Conservation (phyloP, 1,140 invertebrate species). For the Metaphire vulgaris region DNA sequence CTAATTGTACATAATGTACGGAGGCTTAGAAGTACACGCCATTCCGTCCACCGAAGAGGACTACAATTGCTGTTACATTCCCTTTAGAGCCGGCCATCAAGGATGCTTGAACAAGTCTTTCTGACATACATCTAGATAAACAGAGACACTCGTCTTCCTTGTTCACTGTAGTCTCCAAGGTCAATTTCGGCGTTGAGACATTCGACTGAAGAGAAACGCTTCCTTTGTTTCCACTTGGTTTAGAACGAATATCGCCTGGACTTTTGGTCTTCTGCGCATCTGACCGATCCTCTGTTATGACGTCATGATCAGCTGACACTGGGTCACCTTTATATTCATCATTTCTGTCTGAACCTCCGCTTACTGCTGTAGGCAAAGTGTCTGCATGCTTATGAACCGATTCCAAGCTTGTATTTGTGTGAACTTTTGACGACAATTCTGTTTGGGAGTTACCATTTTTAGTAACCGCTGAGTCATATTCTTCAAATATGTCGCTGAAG, state of each 20-base stretch:
- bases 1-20: no score
- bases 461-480: not conserved
- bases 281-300: not conserved
- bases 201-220: not conserved
- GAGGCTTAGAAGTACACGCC: no score
- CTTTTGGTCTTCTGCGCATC: not conserved
- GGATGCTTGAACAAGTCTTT: not conserved
- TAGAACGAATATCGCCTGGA: not conserved
- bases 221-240: not conserved
- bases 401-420: not conserved
- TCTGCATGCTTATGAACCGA: not conserved
- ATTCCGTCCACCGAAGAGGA: not conserved
- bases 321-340: not conserved
- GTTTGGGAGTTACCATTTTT: not conserved
- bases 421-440: not conserved
- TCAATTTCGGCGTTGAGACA: not conserved
- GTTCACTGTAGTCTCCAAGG: not conserved
- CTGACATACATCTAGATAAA: not conserved
- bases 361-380: not conserved
- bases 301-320: not conserved
- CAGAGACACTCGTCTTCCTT: not conserved
- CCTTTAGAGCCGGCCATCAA: not conserved
- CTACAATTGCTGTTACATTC: not conserved
- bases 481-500: not conserved
- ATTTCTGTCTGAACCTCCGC: not conserved